A percentile compares a stretch with the other conserved stretches of the same genome.
Conservation (phyloP, 2,888 invertebrate genomes). For the Ctenicera cuprea region DNA sequence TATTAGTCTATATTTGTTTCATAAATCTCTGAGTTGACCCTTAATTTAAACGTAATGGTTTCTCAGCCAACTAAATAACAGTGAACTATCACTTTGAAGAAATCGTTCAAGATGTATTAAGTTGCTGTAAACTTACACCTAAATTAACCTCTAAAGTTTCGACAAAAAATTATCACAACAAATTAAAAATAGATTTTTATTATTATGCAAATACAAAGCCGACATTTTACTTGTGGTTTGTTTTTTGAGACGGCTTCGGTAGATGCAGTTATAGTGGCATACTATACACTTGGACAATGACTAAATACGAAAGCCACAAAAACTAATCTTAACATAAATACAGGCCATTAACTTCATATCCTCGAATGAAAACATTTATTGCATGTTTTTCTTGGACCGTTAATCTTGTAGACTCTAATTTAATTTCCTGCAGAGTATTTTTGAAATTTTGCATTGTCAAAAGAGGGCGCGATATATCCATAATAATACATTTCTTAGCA, state of each 20-base stretch:
- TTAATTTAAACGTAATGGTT: not conserved
- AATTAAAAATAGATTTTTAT: too few relatives aligned
- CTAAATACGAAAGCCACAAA: not conserved
- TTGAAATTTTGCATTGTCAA: too few relatives aligned
- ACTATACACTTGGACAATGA: too few relatives aligned
- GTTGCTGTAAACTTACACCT: not conserved
- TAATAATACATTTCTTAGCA: too few relatives aligned
- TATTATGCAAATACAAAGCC: too few relatives aligned
- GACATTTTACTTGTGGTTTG: too few relatives aligned
- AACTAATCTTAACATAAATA: slow-evolving; percentile 11
- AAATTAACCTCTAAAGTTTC: not conserved
- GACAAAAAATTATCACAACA: too few relatives aligned
- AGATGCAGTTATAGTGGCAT: too few relatives aligned
- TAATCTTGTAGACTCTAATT: not conserved
- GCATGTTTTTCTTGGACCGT: not conserved
- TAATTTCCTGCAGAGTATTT: too few relatives aligned
- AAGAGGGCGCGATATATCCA: too few relatives aligned
- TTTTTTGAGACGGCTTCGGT: too few relatives aligned
- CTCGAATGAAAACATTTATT: slow-evolving; percentile 9
- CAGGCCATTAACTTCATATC: slow-evolving; percentile 6
- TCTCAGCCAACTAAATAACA: not conserved
- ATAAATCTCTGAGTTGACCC: slow-evolving; percentile 2
- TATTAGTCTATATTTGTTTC: slow-evolving; percentile 14
- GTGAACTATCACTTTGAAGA: not conserved
- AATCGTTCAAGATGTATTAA: not conserved